A percentile compares a stretch with the other conserved stretches of the same genome.
Evolutionary conservation across 2,113 vertebrate genomes (phyloP).

Genomic region (Syngnathoides biaculeatus): DNA sequence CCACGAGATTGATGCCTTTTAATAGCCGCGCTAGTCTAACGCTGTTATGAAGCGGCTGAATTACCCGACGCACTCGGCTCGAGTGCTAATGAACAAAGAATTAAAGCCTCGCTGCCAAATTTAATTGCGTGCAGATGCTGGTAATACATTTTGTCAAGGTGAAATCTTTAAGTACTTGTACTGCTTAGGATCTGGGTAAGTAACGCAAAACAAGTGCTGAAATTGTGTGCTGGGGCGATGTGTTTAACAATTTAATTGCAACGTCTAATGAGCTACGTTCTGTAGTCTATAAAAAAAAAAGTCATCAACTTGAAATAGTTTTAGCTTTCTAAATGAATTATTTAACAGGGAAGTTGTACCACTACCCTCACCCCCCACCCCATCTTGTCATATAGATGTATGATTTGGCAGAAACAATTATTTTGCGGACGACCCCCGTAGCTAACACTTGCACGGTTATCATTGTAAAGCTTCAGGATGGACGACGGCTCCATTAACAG

Average conservation of each 20-base stretch:
- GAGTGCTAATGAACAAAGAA: conserved; percentile 88
- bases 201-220: conserved; percentile 81
- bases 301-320: conserved; percentile 38
- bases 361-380: conserved; percentile 57
- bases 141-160: conserved; percentile 85
- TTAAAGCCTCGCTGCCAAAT: conserved; percentile 83
- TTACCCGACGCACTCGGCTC: conserved; percentile 84
- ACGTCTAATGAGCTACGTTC: conserved; percentile 55
- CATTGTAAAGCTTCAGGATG: conserved; percentile 60
- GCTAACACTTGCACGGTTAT: conserved; percentile 72
- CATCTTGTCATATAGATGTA: conserved; percentile 86
- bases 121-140: conserved; percentile 81
- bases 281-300: conserved; percentile 37
- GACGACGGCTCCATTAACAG: conserved; percentile 55
- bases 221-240: conserved; percentile 69
- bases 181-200: conserved; percentile 89
- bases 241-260: conserved; percentile 65
- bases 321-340: conserved; percentile 77
- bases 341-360: conserved; percentile 82
- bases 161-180: conserved; percentile 92
- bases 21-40: conserved; percentile 78
- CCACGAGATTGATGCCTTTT: conserved; percentile 86
- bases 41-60: conserved; percentile 86
- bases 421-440: conserved; percentile 76
- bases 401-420: conserved; percentile 90